Percentiles rank a stretch among this genome's conserved stretches.
These are phyloP conservation scores for Daphoenositta chrysoptera DNA, from an alignment of 2,113 vertebrate genomes.

Conservation along the genomic window DNA sequence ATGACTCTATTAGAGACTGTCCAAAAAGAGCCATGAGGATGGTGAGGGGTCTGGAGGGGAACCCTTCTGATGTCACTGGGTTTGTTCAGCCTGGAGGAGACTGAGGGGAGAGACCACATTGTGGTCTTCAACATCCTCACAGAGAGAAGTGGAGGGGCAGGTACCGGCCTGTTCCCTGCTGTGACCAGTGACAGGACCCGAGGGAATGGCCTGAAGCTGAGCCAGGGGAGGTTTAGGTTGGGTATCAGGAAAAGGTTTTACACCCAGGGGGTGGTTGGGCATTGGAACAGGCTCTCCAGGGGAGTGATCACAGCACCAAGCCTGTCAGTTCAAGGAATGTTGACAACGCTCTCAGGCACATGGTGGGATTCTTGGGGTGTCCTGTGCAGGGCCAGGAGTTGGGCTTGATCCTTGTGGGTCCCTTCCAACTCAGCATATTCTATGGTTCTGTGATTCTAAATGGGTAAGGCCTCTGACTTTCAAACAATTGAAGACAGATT, in stretches of 20 bases:
- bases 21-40: background rate
- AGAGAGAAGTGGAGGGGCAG: background rate
- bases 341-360: fast-evolving
- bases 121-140: background rate
- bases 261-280: background rate
- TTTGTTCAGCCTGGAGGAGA: background rate
- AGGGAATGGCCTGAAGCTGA: background rate
- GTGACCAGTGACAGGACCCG: background rate
- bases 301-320: background rate
- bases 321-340: background rate
- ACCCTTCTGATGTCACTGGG: background rate
- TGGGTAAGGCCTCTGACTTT: background rate
- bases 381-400: background rate
- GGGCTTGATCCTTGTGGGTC: background rate
- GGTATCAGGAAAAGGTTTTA: background rate
- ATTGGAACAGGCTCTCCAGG: background rate
- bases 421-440: background rate
- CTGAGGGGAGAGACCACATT: background rate
- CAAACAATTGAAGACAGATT: background rate
- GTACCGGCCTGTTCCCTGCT: background rate
- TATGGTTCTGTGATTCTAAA: background rate
- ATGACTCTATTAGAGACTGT: background rate
- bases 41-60: background rate
- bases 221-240: background rate
- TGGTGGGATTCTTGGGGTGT: background rate